phyloP scores from a whole-genome alignment of 2,797 vertebrate genomes.

The Phrynocephalus guinanensis region DNA sequence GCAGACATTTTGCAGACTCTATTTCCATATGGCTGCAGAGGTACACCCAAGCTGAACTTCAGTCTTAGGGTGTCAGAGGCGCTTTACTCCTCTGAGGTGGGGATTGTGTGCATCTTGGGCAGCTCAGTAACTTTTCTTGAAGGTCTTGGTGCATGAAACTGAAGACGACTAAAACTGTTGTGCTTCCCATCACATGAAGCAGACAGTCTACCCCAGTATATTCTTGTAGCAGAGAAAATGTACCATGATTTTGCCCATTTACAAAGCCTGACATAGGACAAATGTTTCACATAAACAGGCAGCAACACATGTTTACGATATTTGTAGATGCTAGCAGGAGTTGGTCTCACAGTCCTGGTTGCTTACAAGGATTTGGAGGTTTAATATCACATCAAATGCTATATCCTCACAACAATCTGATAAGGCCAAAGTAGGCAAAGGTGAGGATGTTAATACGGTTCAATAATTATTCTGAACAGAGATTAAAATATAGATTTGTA shows the following conservation, averaged over 20 bases:
- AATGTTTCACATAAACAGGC: background rate
- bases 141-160: background rate
- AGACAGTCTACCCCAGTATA: background rate
- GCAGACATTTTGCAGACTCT: background rate
- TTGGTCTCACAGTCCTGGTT: background rate
- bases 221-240: background rate
- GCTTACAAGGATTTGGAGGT: background rate
- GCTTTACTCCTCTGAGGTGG: background rate
- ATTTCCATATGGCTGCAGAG: background rate
- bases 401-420: background rate
- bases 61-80: background rate
- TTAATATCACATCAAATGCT: background rate
- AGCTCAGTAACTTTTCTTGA: background rate
- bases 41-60: background rate
- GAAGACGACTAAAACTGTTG: background rate
- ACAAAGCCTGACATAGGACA: background rate
- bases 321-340: background rate
- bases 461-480: constrained; percentile 40
- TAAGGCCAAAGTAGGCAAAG: constrained; percentile 26
- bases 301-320: background rate
- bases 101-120: background rate
- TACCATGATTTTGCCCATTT: background rate
- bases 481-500: constrained; percentile 24
- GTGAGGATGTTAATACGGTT: constrained; percentile 37
- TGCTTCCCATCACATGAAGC: background rate